Evolutionary conservation across 1,140 invertebrate genomes (phyloP).

Genomic region (Macrostomum lignano): DNA sequence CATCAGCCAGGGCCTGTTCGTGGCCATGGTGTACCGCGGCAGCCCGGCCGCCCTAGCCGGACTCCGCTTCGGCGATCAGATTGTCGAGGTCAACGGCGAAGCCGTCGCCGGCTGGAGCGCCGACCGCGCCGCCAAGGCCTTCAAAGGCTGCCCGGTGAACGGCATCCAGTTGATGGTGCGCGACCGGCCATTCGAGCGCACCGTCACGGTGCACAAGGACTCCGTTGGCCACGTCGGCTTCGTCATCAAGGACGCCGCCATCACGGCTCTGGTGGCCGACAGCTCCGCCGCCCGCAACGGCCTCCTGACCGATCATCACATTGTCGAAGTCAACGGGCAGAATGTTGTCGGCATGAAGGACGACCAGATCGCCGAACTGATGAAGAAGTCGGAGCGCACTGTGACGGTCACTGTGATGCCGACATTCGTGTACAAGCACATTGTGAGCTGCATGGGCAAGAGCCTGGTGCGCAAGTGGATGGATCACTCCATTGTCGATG

Average conservation of each 20-base stretch:
- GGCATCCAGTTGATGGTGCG: conserved; percentile 47
- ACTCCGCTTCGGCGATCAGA: conserved; percentile 66
- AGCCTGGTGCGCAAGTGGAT: too few species aligned
- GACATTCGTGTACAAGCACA: conserved; percentile 53
- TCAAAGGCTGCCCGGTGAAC: conserved; percentile 41
- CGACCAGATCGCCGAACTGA: conserved; percentile 49
- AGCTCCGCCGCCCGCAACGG: conserved; percentile 74
- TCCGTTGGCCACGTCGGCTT: conserved; percentile 53
- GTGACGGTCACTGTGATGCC: conserved; percentile 51
- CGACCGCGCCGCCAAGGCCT: conserved; percentile 51
- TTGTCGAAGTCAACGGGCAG: conserved; percentile 57
- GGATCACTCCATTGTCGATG: too few species aligned
- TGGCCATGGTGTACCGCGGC: conserved; percentile 48
- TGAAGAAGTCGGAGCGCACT: conserved; percentile 36
- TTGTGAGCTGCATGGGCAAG: too few species aligned
- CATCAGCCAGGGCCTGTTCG: conserved; percentile 54
- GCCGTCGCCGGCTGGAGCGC: conserved; percentile 51
- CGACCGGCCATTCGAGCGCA: conserved; percentile 68
- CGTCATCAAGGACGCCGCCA: conserved; percentile 53
- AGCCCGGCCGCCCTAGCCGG: conserved; percentile 55
- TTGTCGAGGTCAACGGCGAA: conserved; percentile 55
- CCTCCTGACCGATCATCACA: conserved; percentile 53
- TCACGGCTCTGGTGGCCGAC: conserved; percentile 54
- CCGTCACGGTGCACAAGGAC: conserved; percentile 62
- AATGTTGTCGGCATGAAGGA: conserved; percentile 66